These are phyloP conservation scores for Brachionus manjavacas DNA, from an alignment of 1,140 invertebrate genomes.

Conservation along the genomic window DNA sequence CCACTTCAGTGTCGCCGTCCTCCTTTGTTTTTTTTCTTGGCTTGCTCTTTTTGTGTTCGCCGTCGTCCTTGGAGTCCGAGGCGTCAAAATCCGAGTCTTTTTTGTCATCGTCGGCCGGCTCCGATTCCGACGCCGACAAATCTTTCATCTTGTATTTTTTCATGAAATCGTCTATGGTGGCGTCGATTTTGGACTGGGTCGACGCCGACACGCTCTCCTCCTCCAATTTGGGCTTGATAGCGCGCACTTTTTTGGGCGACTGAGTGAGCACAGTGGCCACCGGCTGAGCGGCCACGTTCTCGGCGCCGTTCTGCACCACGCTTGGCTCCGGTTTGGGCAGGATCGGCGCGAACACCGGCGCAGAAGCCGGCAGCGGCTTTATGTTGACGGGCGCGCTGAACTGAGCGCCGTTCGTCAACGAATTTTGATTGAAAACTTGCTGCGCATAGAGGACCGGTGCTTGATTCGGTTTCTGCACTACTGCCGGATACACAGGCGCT, in stretches of 20 bases:
- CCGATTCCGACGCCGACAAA: neutral
- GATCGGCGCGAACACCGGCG: neutral
- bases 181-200: constrained; percentile 14
- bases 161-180: constrained; percentile 39
- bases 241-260: neutral
- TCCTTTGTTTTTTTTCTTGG: neutral
- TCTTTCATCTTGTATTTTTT: constrained; percentile 29
- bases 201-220: neutral
- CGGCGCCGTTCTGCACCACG: neutral
- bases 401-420: no score
- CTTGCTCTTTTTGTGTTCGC: neutral
- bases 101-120: neutral
- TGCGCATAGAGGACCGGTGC: neutral
- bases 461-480: neutral
- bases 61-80: neutral
- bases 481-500: neutral
- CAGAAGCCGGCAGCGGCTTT: neutral
- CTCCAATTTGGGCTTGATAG: neutral
- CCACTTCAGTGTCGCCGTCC: neutral
- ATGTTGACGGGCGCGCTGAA: neutral
- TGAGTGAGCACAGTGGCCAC: neutral
- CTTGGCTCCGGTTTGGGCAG: neutral
- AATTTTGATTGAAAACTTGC: neutral
- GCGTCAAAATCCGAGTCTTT: constrained; percentile 13
- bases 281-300: neutral